A percentile compares a stretch with the other conserved stretches of the same genome.
Evolutionary conservation across 30 jellyfish, hydroid and myxozoan species (phyloP).

Genomic region (Aurelia sp.): DNA sequence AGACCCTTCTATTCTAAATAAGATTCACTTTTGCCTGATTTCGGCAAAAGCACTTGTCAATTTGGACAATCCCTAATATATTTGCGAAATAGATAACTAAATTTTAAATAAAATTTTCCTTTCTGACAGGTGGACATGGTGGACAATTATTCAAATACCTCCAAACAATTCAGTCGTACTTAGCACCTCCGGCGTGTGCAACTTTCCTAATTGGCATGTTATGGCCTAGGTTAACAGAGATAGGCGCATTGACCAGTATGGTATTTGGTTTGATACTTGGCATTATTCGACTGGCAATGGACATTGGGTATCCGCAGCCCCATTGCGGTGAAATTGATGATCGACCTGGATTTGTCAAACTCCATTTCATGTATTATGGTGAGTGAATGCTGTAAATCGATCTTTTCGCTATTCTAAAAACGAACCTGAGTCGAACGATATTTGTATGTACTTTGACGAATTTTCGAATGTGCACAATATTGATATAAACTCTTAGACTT

Average conservation of each 20-base stretch:
- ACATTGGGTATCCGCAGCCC: constrained; percentile 87
- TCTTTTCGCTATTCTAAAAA: no score
- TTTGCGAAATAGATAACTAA: no score
- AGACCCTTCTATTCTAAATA: no score
- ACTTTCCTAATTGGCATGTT: constrained; percentile 86
- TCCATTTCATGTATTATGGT: constrained; percentile 94
- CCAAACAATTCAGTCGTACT: constrained; percentile 91
- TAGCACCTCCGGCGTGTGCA: constrained; percentile 98
- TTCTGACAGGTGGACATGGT: constrained; percentile 86
- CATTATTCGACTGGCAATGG: constrained; percentile 68
- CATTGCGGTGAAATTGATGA: constrained; percentile 88
- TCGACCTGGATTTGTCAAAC: constrained; percentile 85
- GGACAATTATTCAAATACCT: constrained; percentile 87
- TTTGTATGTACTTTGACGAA: no score
- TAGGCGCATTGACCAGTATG: constrained; percentile 91
- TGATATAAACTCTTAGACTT: no score
- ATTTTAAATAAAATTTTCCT: neutral
- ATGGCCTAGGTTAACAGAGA: constrained; percentile 93
- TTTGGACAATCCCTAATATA: no score
- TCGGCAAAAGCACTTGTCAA: no score
- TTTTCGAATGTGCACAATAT: no score
- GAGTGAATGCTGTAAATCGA: constrained; percentile 1
- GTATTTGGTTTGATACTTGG: constrained; percentile 88
- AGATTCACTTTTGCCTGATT: no score
- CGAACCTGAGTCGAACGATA: no score